Evolutionary conservation across 2,113 vertebrate species (phyloP).

Genomic region (Cyphomyrus discorhynchus): DNA sequence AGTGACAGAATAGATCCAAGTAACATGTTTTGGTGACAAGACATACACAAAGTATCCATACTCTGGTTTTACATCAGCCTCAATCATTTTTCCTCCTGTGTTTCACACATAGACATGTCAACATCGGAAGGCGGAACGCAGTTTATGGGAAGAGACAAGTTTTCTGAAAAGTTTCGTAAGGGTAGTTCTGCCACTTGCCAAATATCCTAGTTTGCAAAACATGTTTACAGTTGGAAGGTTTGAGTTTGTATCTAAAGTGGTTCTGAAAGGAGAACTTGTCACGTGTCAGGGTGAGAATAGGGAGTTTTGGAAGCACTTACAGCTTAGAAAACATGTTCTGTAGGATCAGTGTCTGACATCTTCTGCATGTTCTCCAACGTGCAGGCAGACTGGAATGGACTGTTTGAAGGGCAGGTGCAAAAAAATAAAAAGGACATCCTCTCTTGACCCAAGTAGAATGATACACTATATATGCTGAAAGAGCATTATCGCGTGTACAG

Average conservation of each 20-base stretch:
- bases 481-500: no score
- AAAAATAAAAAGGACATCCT: no score
- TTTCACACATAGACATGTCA: not conserved
- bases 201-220: conserved; percentile 2
- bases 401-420: no score
- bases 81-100: not conserved
- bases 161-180: conserved; percentile 8
- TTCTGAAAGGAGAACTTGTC: not conserved
- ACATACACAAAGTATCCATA: not conserved
- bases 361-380: not conserved
- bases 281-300: not conserved
- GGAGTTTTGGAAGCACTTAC: not conserved
- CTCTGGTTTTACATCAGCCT: not conserved
- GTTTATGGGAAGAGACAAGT: not conserved
- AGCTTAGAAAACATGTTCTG: not conserved
- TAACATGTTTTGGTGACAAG: not conserved
- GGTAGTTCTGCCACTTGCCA: not conserved
- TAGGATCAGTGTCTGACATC: not conserved
- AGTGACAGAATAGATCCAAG: not conserved
- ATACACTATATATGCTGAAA: no score
- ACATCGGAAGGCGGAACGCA: not conserved
- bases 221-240: not conserved
- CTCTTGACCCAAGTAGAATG: no score
- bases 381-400: not conserved
- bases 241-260: not conserved